Percentiles rank a stretch among this genome's conserved stretches.
phyloP scores from a whole-genome alignment of 2,888 invertebrate genomes.

The Shargacucullia verbasci region DNA sequence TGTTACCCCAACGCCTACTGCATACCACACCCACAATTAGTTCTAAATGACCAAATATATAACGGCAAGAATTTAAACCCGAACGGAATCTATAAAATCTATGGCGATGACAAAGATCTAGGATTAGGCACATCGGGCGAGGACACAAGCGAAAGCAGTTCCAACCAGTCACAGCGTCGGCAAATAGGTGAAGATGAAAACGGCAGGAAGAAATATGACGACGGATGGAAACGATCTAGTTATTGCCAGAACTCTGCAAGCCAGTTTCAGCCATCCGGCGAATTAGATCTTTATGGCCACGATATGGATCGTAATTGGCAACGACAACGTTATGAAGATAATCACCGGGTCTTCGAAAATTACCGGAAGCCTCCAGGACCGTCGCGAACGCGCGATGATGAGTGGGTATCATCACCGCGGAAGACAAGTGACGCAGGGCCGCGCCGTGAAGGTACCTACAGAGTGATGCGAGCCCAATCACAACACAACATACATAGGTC shows the following conservation, averaged over 20 bases:
- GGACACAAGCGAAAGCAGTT: slow-evolving; percentile 94
- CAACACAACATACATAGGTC: slow-evolving; percentile 90
- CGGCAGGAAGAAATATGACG: slow-evolving; percentile 90
- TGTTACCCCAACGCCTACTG: slow-evolving; percentile 91
- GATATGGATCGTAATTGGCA: slow-evolving; percentile 89
- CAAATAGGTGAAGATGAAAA: slow-evolving; percentile 89
- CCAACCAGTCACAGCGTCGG: slow-evolving; percentile 92
- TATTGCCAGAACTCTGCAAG: slow-evolving; percentile 86
- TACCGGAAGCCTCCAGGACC: slow-evolving; percentile 72
- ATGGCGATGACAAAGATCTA: slow-evolving; percentile 92
- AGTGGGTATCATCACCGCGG: slow-evolving; percentile 71
- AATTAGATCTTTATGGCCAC: slow-evolving; percentile 91
- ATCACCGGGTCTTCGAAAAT: slow-evolving; percentile 77
- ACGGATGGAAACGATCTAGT: slow-evolving; percentile 92
- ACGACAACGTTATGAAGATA: slow-evolving; percentile 82
- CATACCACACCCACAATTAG: slow-evolving; percentile 92
- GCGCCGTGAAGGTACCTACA: slow-evolving; percentile 83
- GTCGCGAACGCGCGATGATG: slow-evolving; percentile 73
- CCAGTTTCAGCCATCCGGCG: slow-evolving; percentile 90
- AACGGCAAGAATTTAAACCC: slow-evolving; percentile 89
- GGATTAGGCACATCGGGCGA: slow-evolving; percentile 95
- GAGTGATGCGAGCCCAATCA: slow-evolving; percentile 89
- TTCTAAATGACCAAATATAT: slow-evolving; percentile 87
- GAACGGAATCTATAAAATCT: slow-evolving; percentile 89
- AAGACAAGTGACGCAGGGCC: slow-evolving; percentile 82